Evolutionary conservation across 1,140 invertebrate species (phyloP).

Genomic region (Hycleus cichorii): DNA sequence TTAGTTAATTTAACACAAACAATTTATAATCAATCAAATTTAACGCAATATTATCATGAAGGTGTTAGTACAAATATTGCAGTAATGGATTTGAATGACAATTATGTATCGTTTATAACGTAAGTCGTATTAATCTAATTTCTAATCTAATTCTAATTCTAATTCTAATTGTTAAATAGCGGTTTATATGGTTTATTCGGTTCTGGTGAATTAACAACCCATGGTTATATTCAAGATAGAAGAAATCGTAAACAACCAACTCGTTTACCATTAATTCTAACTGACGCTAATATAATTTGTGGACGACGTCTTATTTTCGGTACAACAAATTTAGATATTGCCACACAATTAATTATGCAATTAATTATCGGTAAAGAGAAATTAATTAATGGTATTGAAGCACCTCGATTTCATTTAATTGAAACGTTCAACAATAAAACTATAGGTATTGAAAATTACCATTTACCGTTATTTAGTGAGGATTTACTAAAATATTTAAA

Average conservation of each 20-base stretch:
- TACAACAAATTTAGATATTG: constrained; percentile 36
- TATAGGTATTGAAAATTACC: constrained; percentile 36
- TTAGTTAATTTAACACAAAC: constrained; percentile 28
- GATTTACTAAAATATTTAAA: constrained; percentile 26
- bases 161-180: constrained; percentile 37
- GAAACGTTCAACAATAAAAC: constrained; percentile 19
- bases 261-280: constrained; percentile 39
- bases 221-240: constrained; percentile 43
- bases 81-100: constrained; percentile 57
- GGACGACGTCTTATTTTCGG: constrained; percentile 42
- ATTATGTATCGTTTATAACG: constrained; percentile 64
- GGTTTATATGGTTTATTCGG: constrained; percentile 48
- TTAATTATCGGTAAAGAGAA: constrained; percentile 35
- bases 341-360: constrained; percentile 36
- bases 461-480: constrained; percentile 28
- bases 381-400: constrained; percentile 35
- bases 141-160: background rate
- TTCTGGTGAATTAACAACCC: constrained; percentile 42
- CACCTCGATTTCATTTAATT: constrained; percentile 34
- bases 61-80: constrained; percentile 53
- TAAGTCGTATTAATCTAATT: constrained; percentile 43
- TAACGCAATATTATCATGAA: constrained; percentile 33
- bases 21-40: constrained; percentile 34
- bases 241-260: constrained; percentile 21
- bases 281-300: constrained; percentile 38